Percentiles rank a stretch among this genome's conserved stretches.
These are phyloP conservation scores for Cabera pusaria DNA, from an alignment of 2,888 invertebrate species.

Conservation along the genomic window DNA sequence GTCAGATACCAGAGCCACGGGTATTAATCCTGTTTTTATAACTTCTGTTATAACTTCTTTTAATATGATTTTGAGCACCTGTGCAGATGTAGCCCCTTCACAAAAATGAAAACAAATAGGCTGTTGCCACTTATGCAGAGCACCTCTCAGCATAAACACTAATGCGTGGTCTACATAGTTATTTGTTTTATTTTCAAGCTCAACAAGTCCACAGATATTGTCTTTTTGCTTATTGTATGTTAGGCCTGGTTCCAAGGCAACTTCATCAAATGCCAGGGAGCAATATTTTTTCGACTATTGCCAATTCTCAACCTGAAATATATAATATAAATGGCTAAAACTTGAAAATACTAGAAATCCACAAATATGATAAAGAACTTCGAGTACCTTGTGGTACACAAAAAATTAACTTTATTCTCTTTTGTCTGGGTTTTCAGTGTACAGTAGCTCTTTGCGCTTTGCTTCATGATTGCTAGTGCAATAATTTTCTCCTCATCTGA, in stretches of 20 bases:
- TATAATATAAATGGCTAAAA: too few species aligned
- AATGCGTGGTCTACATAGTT: conserved; percentile 21
- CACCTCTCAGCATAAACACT: conserved; percentile 17
- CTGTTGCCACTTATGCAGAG: conserved; percentile 10
- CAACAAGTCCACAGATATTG: conserved; percentile 10
- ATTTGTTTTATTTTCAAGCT: conserved; percentile 6
- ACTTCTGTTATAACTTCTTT: conserved; percentile 18
- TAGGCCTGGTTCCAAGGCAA: conserved; percentile 10
- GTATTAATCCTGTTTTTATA: conserved; percentile 14
- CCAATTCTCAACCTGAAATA: conserved; percentile 5
- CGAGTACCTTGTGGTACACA: too few species aligned
- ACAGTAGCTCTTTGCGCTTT: conserved; percentile 14
- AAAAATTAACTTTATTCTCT: too few species aligned
- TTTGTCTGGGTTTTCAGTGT: too few species aligned
- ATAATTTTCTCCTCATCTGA: conserved; percentile 15
- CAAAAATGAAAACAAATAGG: conserved; percentile 13
- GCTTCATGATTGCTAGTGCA: conserved; percentile 15
- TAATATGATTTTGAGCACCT: conserved; percentile 16
- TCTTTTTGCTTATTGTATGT: conserved; percentile 4
- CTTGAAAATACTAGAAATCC: too few species aligned
- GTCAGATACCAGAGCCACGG: conserved; percentile 27
- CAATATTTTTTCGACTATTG: conserved; percentile 8
- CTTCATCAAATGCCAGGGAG: conserved; percentile 13
- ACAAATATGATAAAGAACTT: too few species aligned
- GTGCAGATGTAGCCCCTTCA: conserved; percentile 13